Base-by-base conservation (phyloP, 2,888 invertebrate genomes). In the Thysanoteuthis rhombus region DNA sequence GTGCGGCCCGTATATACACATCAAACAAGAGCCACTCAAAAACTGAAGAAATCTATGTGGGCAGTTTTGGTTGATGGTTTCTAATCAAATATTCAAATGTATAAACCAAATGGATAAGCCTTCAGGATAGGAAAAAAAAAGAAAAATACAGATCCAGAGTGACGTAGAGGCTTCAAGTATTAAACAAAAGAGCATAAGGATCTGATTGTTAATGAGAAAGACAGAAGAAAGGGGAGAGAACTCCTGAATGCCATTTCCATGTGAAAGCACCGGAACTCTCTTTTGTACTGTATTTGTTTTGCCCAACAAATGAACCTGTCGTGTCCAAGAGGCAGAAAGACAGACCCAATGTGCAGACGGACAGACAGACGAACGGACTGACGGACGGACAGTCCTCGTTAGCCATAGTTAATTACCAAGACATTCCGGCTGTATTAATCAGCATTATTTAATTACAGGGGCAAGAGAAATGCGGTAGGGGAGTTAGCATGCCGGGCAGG, bases 391-490 rank as follows among this genome's bases (percentile, higher is more conserved):
- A 12, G 75, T 75, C 75, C n/a, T 75, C 75, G 75, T 75, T 75
- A 75, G n/a, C 75, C 12, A 36, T 36, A 75, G 75, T n/a, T n/a
- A 75, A 75, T 75, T 75, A 75, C 36, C 16, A 36, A 75, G n/a
- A 75, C n/a, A 75, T n/a, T 75, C n/a, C n/a, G n/a, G 75, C 75
- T 75, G 75, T n/a, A n/a, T 75, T n/a, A 75, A 75, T 75, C n/a
- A 36, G 75, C n/a, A 75, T 75, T n/a, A 75, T 75, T 75, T 75
- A n/a, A 75, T 75, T 75, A 75, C n/a, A 36, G n/a, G 36, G 12
- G 75, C 75, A 36, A 75, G n/a, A 75, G n/a, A 75, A 36, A 1
- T n/a, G n/a, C 2, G 75, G n/a, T 12, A 1, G 32, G 32, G 32
- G n/a, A 6, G 16, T n/a, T 8, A 12, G 32, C 25, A 36, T n/a